phyloP scores from a whole-genome alignment of 2,797 vertebrate species.

The Sebastes itinus region DNA sequence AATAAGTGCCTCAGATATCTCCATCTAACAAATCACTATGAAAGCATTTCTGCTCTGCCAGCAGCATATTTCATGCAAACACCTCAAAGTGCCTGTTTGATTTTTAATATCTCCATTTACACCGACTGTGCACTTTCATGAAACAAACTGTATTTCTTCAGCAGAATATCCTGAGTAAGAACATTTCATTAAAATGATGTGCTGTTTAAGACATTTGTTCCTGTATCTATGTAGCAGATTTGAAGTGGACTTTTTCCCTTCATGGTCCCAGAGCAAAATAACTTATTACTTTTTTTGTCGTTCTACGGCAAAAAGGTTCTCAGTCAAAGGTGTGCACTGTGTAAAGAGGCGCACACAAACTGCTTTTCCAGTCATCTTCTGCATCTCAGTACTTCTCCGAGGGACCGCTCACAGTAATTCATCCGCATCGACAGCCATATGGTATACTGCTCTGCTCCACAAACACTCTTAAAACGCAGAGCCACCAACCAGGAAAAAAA shows the following conservation, averaged over 20 bases:
- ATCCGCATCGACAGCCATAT: constrained; percentile 73
- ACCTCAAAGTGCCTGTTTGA: not conserved
- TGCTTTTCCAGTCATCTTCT: constrained; percentile 72
- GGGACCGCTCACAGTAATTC: constrained; percentile 63
- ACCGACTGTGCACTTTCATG: constrained; percentile 3
- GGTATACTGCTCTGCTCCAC: constrained; percentile 75
- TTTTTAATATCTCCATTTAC: constrained; percentile 28
- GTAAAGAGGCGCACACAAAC: constrained; percentile 40
- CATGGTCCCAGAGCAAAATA: constrained; percentile 45
- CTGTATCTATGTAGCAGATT: constrained; percentile 61
- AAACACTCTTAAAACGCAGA: constrained; percentile 46
- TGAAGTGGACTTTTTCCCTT: constrained; percentile 18
- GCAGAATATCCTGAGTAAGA: constrained; percentile 10
- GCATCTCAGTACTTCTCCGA: constrained; percentile 50
- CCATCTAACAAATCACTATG: constrained; percentile 18
- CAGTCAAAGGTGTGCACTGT: constrained; percentile 44
- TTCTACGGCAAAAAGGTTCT: constrained; percentile 18
- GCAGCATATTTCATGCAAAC: constrained; percentile 1
- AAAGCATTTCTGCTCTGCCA: constrained; percentile 4
- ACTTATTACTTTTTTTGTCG: constrained; percentile 28
- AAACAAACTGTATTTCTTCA: constrained; percentile 11
- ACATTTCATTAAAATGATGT: constrained; percentile 2
- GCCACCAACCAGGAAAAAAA: constrained; percentile 30
- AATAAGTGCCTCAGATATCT: constrained; percentile 19
- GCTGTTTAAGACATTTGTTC: constrained; percentile 64